Evolutionary conservation across 2,888 invertebrate genomes (phyloP).

Genomic region (Clivina fossor): DNA sequence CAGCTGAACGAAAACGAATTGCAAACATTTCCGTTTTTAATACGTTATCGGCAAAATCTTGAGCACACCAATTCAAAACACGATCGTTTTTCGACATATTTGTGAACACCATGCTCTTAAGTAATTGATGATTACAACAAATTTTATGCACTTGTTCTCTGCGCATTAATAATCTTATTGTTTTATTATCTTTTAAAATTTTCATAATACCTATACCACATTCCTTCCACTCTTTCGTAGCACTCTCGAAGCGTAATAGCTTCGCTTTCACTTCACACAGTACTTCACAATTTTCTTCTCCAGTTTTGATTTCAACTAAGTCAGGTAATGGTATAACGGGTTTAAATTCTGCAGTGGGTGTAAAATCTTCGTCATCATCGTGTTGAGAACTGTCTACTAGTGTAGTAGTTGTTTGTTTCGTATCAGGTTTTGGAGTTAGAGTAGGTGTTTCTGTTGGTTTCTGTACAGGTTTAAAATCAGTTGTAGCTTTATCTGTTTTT

Average conservation of each 20-base stretch:
- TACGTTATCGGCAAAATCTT: conserved; percentile 76
- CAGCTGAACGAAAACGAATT: conserved; percentile 74
- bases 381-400: conserved; percentile 29
- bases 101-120: conserved; percentile 71
- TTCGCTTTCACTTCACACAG: conserved; percentile 80
- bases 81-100: conserved; percentile 68
- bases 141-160: conserved; percentile 88
- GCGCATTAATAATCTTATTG: conserved; percentile 82
- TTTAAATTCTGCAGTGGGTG: conserved; percentile 80
- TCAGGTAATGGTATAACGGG: conserved; percentile 84
- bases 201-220: conserved; percentile 86
- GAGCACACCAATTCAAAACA: conserved; percentile 79
- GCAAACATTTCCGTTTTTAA: conserved; percentile 71
- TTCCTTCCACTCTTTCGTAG: conserved; percentile 88
- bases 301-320: conserved; percentile 80
- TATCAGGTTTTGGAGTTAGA: conserved; percentile 18
- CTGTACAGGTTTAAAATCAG: conserved; percentile 41
- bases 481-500: too few species aligned
- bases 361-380: conserved; percentile 71
- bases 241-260: conserved; percentile 71
- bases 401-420: conserved; percentile 37
- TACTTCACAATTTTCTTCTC: conserved; percentile 75
- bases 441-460: conserved; percentile 25
- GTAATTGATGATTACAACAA: conserved; percentile 87
- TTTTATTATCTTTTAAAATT: conserved; percentile 68